Conservation (phyloP, 2,113 vertebrate genomes). For the Atractosteus spatula region DNA sequence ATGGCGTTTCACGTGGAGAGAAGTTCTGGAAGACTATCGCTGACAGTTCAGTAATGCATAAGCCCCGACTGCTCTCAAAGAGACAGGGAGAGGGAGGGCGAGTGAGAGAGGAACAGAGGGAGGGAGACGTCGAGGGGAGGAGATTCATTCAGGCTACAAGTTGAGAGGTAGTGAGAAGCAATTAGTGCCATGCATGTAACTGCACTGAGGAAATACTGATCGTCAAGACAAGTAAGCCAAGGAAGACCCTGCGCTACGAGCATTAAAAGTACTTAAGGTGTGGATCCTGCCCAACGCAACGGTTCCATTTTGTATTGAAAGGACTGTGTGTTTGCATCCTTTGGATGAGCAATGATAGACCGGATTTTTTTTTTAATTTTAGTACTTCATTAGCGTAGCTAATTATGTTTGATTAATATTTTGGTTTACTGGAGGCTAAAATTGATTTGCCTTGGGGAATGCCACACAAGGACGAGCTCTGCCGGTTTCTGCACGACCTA, state of each 20-base stretch:
- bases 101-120: constrained; percentile 35
- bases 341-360: not conserved
- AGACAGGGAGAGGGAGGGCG: constrained; percentile 3
- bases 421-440: too few species aligned
- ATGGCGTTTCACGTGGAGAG: not conserved
- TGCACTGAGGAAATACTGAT: constrained; percentile 38
- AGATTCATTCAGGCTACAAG: constrained; percentile 57
- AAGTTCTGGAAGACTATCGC: constrained; percentile 13
- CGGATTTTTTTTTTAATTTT: not conserved
- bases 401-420: too few species aligned
- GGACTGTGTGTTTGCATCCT: not conserved
- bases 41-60: too few species aligned
- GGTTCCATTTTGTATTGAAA: not conserved
- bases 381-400: too few species aligned
- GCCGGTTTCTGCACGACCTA: too few species aligned
- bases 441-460: too few species aligned
- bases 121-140: constrained; percentile 55
- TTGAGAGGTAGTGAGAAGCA: constrained; percentile 58
- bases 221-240: constrained; percentile 25
- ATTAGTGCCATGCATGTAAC: constrained; percentile 59
- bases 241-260: constrained; percentile 8
- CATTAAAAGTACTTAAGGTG: constrained; percentile 1
- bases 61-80: constrained; percentile 4
- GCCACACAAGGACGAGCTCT: too few species aligned
- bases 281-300: constrained; percentile 3